These are phyloP conservation scores for Strix uralensis DNA, from an alignment of 2,113 vertebrate species.

Conservation along the genomic window DNA sequence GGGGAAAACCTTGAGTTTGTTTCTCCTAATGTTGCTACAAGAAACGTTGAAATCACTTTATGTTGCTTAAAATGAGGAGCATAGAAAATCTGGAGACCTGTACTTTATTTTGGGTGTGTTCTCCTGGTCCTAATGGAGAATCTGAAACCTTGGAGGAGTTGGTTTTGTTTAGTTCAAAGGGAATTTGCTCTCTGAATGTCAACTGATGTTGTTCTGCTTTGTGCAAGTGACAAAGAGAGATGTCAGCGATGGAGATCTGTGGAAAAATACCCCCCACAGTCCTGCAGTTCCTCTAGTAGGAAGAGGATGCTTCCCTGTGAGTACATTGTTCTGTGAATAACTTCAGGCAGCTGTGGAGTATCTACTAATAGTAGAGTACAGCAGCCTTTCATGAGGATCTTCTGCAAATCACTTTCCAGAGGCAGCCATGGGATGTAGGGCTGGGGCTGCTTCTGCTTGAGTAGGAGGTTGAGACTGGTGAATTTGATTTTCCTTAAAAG, in stretches of 20 bases:
- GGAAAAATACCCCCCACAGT: accelerated
- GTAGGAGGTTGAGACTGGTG: not conserved
- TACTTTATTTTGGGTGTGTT: not conserved
- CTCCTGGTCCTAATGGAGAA: not conserved
- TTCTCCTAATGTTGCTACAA: not conserved
- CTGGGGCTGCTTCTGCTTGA: not conserved
- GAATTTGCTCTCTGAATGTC: not conserved
- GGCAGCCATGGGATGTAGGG: accelerated
- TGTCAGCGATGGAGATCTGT: not conserved
- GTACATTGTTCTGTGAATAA: not conserved
- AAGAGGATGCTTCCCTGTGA: not conserved
- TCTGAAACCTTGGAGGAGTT: not conserved
- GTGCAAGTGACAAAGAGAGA: not conserved
- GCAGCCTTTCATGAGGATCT: not conserved
- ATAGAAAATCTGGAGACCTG: not conserved
- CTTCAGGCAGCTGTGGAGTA: not conserved
- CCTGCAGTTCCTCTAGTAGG: not conserved
- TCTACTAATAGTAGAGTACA: no score
- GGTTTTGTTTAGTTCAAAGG: not conserved
- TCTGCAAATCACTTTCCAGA: not conserved
- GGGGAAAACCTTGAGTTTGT: not conserved
- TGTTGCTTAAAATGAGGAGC: not conserved
- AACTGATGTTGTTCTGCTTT: not conserved
- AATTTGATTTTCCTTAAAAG: not conserved
- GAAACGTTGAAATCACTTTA: not conserved